A percentile compares a stretch with the other conserved stretches of the same genome.
These are phyloP conservation scores for Phyllostomus discolor DNA, from an alignment of 2,113 vertebrate genomes.

Conservation along the genomic window DNA sequence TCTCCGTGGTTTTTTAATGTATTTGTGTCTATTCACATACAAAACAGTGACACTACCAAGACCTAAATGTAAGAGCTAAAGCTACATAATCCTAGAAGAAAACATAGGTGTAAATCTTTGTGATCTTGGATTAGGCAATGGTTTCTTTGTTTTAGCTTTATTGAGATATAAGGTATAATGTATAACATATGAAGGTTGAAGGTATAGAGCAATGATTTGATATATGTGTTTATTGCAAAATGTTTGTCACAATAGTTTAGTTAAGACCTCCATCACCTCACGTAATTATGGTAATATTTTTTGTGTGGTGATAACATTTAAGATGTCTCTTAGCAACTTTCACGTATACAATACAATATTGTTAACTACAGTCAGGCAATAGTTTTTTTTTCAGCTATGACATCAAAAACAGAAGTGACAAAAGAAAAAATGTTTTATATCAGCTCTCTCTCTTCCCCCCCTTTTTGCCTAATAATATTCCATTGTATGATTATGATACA, in stretches of 20 bases:
- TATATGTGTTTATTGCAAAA: not conserved
- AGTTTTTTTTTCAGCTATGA: not conserved
- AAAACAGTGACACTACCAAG: not conserved
- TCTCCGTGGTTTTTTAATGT: too few species aligned
- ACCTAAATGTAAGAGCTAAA: not conserved
- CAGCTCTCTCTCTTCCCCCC: not conserved
- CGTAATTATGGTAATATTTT: not conserved
- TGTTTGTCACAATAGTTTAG: not conserved
- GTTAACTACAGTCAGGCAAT: not conserved
- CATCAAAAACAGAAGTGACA: not conserved
- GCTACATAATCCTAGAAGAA: not conserved
- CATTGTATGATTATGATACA: not conserved
- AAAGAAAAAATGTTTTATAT: not conserved
- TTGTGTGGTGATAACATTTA: not conserved
- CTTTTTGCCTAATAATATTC: not conserved
- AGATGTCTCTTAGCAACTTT: not conserved
- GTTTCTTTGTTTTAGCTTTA: not conserved
- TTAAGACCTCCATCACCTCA: not conserved
- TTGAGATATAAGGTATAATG: not conserved
- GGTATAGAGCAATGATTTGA: not conserved
- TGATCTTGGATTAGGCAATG: not conserved
- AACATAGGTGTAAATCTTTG: not conserved
- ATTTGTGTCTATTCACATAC: not conserved
- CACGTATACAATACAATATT: not conserved
- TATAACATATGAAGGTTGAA: not conserved